phyloP scores from a whole-genome alignment of 2,888 invertebrate genomes.

The Aromia moschata region DNA sequence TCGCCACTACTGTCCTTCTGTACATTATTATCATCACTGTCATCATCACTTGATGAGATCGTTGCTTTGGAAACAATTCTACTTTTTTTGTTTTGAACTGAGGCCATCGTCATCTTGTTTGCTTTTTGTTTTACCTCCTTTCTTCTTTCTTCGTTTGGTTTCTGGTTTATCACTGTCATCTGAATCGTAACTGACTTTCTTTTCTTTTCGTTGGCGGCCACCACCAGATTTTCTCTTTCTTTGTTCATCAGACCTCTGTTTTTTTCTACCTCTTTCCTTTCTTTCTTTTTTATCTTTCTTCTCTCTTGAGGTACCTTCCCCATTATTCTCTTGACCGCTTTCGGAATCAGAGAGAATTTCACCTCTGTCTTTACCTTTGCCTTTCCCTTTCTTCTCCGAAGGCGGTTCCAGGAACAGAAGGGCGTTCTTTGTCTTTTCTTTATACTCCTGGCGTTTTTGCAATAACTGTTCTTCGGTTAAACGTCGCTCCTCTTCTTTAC shows the following conservation, averaged over 20 bases:
- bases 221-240: conserved; percentile 55
- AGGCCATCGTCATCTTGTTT: conserved; percentile 71
- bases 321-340: conserved; percentile 65
- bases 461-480: conserved; percentile 85
- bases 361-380: conserved; percentile 54
- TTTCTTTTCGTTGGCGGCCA: conserved; percentile 54
- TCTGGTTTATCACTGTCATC: conserved; percentile 70
- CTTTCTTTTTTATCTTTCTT: conserved; percentile 43
- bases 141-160: conserved; percentile 50
- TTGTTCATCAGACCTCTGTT: conserved; percentile 58
- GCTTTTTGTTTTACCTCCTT: conserved; percentile 47
- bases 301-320: conserved; percentile 58
- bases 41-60: conserved; percentile 90
- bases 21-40: conserved; percentile 69
- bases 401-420: conserved; percentile 85
- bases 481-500: conserved; percentile 80
- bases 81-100: conserved; percentile 83
- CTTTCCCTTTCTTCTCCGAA: conserved; percentile 70
- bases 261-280: conserved; percentile 52
- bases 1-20: conserved; percentile 70
- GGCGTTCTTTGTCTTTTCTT: conserved; percentile 94
- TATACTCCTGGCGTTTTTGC: conserved; percentile 91
- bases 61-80: conserved; percentile 94
- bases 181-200: conserved; percentile 65
- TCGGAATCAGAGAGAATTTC: conserved; percentile 68